Evolutionary conservation across 2,888 invertebrate genomes (phyloP), one percentile per base, ranked within the genome.

Genomic region (Phortica magna): DNA sequence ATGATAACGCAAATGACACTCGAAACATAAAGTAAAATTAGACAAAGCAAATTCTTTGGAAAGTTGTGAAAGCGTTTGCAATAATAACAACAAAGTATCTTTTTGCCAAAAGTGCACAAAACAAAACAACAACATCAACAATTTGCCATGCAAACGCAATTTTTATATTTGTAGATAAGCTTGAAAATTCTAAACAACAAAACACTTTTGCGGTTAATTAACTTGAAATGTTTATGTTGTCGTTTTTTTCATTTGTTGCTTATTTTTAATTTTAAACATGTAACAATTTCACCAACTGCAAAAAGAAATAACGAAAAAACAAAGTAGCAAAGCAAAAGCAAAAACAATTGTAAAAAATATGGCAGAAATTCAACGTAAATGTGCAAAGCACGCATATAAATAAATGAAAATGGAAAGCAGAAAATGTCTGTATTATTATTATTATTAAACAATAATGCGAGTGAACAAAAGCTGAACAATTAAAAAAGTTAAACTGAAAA

Each of bases 401-500:
- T 48, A 70, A 77, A 75, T 72, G 75, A 75, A 79, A 64, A 75
- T 48, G 67, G 71, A 17, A 43, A 39, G 0, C 75, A 67, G 71
- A 70, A 79, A 79, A 77, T 61, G 71, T 76, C 79, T 79, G 75
- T 85, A 78, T 80, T 31, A 31, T 31, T 31, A 78, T 80, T 82
- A 82, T 80, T 82, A 82, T 80, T 75, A 84, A 84, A 80, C 80
- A 81, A 82, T 79, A 76, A 76, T 64, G 74, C 64, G 43, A 75
- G 64, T 31, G 42, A 75, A 67, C 65, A 75, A 71, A 31, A 72
- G 72, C 57, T 76, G 77, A 79, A 82, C 79, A 84, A 83, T 84
- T 81, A 31, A 71, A 87, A 87, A 85, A 85, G 82, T 81, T 79
- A 84, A 82, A 82, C 83, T 59, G 59, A n/a, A n/a, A n/a, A 19